Evolutionary conservation across 1,140 invertebrate genomes (phyloP).

Genomic region (Whitmania pigra): DNA sequence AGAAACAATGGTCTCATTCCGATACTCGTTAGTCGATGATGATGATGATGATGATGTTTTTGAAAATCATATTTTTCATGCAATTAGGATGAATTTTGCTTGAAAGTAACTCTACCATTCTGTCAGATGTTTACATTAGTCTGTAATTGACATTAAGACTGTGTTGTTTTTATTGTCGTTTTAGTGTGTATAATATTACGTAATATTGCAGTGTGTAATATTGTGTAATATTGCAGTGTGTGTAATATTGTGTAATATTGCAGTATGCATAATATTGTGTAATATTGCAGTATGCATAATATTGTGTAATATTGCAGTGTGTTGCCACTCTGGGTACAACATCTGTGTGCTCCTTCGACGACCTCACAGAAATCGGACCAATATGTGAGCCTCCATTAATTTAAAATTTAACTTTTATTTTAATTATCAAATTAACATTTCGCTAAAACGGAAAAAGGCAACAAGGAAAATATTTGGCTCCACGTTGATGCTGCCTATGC

Average conservation of each 20-base stretch:
- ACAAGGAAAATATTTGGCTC: slow-evolving; percentile 67
- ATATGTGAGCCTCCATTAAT: slow-evolving; percentile 48
- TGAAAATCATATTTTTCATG: slow-evolving; percentile 81
- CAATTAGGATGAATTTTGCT: too few relatives aligned
- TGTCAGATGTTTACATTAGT: too few relatives aligned
- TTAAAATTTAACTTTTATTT: background rate
- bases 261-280: too few relatives aligned
- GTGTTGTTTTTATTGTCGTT: too few relatives aligned
- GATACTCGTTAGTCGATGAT: slow-evolving; percentile 66
- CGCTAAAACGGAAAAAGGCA: slow-evolving; percentile 37
- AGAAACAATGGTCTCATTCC: slow-evolving; percentile 74
- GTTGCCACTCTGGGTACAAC: slow-evolving; percentile 85
- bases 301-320: slow-evolving; percentile 54
- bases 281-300: too few relatives aligned
- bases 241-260: too few relatives aligned
- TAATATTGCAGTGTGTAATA: too few relatives aligned
- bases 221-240: too few relatives aligned
- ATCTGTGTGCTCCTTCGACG: slow-evolving; percentile 74
- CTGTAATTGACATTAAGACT: background rate
- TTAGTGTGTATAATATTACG: too few relatives aligned
- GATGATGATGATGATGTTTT: slow-evolving; percentile 49
- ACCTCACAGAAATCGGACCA: slow-evolving; percentile 68
- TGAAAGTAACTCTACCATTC: too few relatives aligned
- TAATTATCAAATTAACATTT: background rate
- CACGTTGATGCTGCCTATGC: slow-evolving; percentile 92